Conservation (phyloP, 2,113 vertebrate genomes). For the Campylomormyrus tamandua region DNA sequence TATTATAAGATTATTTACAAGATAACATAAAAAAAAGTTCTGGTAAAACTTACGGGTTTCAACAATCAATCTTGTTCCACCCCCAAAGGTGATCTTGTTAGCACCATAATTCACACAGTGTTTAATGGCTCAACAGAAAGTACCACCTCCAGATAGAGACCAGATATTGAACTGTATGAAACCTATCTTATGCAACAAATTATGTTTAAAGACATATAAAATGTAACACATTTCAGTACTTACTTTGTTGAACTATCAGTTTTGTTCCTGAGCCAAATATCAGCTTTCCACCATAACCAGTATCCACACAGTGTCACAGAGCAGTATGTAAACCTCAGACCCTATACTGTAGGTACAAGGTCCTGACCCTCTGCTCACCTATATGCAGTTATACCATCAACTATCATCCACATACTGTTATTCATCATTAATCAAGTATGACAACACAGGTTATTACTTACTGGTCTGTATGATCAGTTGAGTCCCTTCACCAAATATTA, state of each 20-base stretch:
- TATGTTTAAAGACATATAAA: neutral
- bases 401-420: neutral
- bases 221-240: neutral
- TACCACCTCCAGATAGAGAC: neutral
- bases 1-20: neutral
- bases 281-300: neutral
- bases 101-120: neutral
- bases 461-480: neutral
- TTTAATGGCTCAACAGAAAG: neutral
- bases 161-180: neutral
- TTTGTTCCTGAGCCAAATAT: conserved; percentile 7
- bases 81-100: conserved; percentile 18
- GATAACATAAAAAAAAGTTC: neutral
- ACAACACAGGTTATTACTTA: neutral
- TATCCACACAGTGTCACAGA: conserved; percentile 17
- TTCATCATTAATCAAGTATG: neutral
- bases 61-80: conserved; percentile 11
- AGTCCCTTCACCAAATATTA: conserved; percentile 14
- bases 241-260: conserved; percentile 11
- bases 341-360: neutral
- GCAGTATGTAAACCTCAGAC: neutral
- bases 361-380: neutral
- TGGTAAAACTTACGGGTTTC: conserved; percentile 11
- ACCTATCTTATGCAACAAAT: neutral
- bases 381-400: neutral